Evolutionary conservation across 2,888 invertebrate species (phyloP).

Genomic region (Lumbricus terrestris): DNA sequence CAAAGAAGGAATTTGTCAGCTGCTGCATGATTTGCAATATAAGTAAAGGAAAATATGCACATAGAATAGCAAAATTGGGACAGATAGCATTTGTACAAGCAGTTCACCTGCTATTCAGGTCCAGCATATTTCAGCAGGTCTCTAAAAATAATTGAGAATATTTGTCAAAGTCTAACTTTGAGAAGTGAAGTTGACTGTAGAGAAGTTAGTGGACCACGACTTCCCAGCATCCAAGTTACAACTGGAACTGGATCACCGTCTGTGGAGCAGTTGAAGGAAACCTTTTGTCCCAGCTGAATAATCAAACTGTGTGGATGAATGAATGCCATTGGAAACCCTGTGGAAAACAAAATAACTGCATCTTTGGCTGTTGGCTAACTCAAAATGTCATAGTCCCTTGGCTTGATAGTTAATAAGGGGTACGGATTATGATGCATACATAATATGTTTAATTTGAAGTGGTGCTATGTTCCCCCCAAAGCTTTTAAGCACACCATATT

Average conservation of each 20-base stretch:
- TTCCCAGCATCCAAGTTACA: not conserved
- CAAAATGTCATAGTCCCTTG: not conserved
- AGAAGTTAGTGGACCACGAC: not conserved
- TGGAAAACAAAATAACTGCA: not conserved
- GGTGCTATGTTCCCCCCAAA: too few relatives aligned
- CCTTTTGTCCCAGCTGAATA: not conserved
- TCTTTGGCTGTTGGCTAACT: not conserved
- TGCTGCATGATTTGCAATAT: too few relatives aligned
- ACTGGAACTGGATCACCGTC: not conserved
- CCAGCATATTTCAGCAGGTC: not conserved
- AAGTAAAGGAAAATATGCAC: too few relatives aligned
- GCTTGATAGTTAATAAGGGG: not conserved
- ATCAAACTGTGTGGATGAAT: not conserved
- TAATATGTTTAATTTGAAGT: too few relatives aligned
- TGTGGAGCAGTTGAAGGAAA: constrained; percentile 10
- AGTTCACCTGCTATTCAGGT: not conserved
- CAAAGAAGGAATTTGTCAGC: not conserved
- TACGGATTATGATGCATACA: not conserved
- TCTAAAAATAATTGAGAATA: not conserved
- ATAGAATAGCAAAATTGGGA: too few relatives aligned
- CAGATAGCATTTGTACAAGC: not conserved
- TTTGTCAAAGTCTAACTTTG: not conserved
- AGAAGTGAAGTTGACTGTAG: not conserved
- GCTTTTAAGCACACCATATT: too few relatives aligned
- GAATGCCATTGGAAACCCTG: not conserved